A percentile compares a stretch with the other conserved stretches of the same genome.
These are phyloP conservation scores for Ateles fusciceps DNA, from an alignment of 2,797 vertebrate species.

Conservation along the genomic window DNA sequence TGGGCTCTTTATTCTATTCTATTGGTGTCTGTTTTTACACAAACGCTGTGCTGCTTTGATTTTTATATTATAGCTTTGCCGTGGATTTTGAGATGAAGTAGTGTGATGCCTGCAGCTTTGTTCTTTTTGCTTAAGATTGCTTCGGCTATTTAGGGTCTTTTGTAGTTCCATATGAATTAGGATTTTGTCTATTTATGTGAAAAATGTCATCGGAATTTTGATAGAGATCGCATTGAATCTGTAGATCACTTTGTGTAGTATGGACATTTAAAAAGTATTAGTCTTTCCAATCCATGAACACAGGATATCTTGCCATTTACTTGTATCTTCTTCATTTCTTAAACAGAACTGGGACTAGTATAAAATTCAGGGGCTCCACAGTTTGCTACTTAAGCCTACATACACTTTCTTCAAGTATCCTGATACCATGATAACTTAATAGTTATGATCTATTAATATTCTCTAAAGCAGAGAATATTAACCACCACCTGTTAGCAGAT, in stretches of 20 bases:
- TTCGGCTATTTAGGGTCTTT: not conserved
- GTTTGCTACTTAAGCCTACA: not conserved
- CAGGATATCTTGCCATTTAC: not conserved
- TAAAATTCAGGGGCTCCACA: not conserved
- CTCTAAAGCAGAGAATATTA: not conserved
- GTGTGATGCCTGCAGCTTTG: not conserved
- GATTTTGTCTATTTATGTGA: not conserved
- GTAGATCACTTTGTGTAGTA: not conserved
- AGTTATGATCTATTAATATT: not conserved
- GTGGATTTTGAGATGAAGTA: not conserved
- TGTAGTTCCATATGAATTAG: not conserved
- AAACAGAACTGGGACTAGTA: not conserved
- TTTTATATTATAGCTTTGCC: not conserved
- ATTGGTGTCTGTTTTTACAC: not conserved
- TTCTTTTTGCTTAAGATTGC: not conserved
- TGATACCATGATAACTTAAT: not conserved
- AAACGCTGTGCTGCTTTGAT: not conserved
- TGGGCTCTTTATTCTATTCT: not conserved
- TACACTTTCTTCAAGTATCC: not conserved
- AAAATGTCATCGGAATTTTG: not conserved
- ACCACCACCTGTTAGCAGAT: not conserved
- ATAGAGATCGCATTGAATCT: not conserved
- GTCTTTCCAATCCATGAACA: not conserved
- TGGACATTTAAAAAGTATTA: not conserved
- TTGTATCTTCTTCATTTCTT: not conserved